phyloP scores from a whole-genome alignment of 2,888 invertebrate species.

The Papilio protenor region DNA sequence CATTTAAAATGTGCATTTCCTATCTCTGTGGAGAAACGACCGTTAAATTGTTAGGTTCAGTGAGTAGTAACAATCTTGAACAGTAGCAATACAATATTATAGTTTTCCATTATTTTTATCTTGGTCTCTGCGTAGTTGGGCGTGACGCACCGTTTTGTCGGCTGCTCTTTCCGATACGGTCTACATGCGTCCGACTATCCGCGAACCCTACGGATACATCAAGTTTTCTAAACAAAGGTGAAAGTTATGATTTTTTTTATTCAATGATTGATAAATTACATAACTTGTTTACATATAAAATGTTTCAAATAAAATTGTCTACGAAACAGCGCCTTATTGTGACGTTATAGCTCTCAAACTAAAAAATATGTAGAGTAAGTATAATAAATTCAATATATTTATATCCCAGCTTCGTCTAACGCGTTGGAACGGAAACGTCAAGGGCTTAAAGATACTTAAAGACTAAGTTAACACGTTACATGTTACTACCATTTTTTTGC shows the following conservation, averaged over 20 bases:
- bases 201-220: slow-evolving; percentile 70
- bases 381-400: too few relatives aligned
- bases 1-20: background rate
- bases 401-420: background rate
- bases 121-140: slow-evolving; percentile 72
- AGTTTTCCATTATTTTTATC: slow-evolving; percentile 62
- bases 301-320: background rate
- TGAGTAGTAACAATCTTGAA: slow-evolving; percentile 14
- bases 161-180: slow-evolving; percentile 78
- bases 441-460: too few relatives aligned
- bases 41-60: slow-evolving; percentile 15
- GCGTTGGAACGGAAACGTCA: background rate
- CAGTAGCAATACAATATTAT: slow-evolving; percentile 36
- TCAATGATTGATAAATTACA: slow-evolving; percentile 40
- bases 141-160: slow-evolving; percentile 79
- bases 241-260: slow-evolving; percentile 53
- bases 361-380: too few relatives aligned
- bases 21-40: background rate
- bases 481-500: too few relatives aligned
- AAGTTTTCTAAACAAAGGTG: slow-evolving; percentile 53
- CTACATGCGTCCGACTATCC: slow-evolving; percentile 75
- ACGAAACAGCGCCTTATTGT: too few relatives aligned
- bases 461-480: too few relatives aligned
- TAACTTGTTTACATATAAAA: too few relatives aligned
- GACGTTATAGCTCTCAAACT: too few relatives aligned